Evolutionary conservation across 2,113 vertebrate genomes (phyloP), one percentile per base, ranked within the genome.

Genomic region (Columba janthina): DNA sequence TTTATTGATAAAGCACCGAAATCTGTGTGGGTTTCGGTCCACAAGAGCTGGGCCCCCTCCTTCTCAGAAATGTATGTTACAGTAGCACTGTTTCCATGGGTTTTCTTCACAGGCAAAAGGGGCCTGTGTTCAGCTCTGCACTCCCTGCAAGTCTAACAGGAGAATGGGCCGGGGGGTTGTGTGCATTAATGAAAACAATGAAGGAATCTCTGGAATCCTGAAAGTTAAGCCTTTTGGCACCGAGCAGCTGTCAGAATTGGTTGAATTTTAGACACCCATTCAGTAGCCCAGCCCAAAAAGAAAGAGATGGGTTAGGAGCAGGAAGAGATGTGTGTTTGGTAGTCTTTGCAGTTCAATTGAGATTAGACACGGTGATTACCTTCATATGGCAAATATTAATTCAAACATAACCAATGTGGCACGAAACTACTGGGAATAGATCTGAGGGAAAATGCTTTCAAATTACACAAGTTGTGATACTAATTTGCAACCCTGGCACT

Each of bases 131-230:
- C 78, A 88, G 69, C 85, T 83, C 81, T 60, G 42, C 62, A 4
- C 34, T 75, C 16, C 3, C 91, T 94, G 75, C 28, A 79, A 14
- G 60, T 36, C 78, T 46, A 69, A n/a, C 48, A 65, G 76, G 57
- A 92, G 85, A 90, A 50, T 19, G 50, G 77, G 79, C 66, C 61
- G 54, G 85, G 86, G 89, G 80, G 73, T 56, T 88, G 85, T 17
- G 14, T 56, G 92, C 90, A 71, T 93, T 90, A 96, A 85, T 66
- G 81, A 71, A 88, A 94, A 91, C 94, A 96, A 95, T 80, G 64
- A 96, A 96, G 94, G 93, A 96, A 96, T 95, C 91, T 94, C 91
- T 95, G 95, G 95, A 95, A 96, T 94, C 75, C 78, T 85, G 96
- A 22, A 96, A 90, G 92, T 87, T 94, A 90, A 96, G 96, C 93